Conservation (phyloP, 2,113 vertebrate genomes). For the Puntigrus tetrazona region DNA sequence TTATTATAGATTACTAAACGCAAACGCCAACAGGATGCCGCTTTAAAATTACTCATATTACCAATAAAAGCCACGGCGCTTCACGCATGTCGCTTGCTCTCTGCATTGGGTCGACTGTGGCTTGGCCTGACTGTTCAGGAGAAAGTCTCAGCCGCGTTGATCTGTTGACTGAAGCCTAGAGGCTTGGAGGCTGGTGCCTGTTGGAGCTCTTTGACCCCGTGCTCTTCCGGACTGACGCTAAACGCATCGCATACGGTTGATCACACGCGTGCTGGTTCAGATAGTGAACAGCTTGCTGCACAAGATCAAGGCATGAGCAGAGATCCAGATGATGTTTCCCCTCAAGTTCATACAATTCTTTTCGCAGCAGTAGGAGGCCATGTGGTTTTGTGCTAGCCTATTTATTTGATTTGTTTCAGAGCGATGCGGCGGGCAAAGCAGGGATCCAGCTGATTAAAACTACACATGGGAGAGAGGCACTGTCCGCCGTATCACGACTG, state of each 20-base stretch:
- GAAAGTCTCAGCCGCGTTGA: background rate
- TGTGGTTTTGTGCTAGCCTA: background rate
- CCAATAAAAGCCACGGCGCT: background rate
- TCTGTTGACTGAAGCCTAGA: slow-evolving; percentile 9
- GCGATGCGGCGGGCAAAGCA: too few relatives aligned
- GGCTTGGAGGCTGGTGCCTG: slow-evolving; percentile 32
- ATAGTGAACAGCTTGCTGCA: slow-evolving; percentile 21
- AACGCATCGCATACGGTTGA: slow-evolving; percentile 40
- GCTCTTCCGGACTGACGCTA: slow-evolving; percentile 19
- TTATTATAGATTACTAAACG: background rate
- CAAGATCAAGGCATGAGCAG: slow-evolving; percentile 24
- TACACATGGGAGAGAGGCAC: background rate
- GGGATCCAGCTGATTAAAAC: background rate
- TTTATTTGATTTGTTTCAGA: background rate
- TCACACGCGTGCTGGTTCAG: slow-evolving; percentile 36
- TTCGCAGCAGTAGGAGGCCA: background rate
- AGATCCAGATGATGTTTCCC: background rate
- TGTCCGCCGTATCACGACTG: background rate
- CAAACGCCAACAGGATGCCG: background rate
- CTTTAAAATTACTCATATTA: background rate
- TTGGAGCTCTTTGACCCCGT: slow-evolving; percentile 12
- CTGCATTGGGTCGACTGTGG: background rate
- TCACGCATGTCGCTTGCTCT: too few relatives aligned
- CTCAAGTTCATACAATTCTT: background rate
- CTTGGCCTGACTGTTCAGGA: background rate